A percentile compares a stretch with the other conserved stretches of the same genome.
Evolutionary conservation across 2,113 vertebrate genomes (phyloP).

Genomic region (Sinosuthora webbiana): DNA sequence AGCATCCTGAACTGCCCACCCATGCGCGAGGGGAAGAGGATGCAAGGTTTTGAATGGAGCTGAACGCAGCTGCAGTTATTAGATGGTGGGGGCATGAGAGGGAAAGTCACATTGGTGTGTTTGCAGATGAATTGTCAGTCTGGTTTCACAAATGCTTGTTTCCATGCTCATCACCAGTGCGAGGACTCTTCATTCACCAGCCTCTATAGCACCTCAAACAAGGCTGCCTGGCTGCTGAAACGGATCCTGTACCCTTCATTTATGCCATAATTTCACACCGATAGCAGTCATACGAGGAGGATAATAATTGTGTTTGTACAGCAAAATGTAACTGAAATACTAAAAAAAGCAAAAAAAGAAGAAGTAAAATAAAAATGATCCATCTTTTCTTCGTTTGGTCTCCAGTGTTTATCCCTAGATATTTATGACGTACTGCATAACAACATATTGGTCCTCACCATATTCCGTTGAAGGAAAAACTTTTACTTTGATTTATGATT

Average conservation of each 20-base stretch:
- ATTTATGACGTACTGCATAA: neutral
- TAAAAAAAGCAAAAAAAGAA: neutral
- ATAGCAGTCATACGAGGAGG: neutral
- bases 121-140: conserved; percentile 9
- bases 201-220: neutral
- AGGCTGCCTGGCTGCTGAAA: conserved; percentile 4
- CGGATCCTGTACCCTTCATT: neutral
- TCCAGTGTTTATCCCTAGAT: neutral
- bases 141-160: neutral
- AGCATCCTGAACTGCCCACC: conserved; percentile 15
- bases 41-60: neutral
- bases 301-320: neutral
- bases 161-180: neutral
- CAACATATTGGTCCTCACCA: neutral
- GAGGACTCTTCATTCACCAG: neutral
- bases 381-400: neutral
- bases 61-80: neutral
- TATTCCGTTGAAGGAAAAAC: neutral
- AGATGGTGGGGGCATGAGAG: neutral
- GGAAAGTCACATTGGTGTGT: neutral
- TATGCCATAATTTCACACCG: neutral
- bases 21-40: neutral
- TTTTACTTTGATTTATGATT: conserved; percentile 15
- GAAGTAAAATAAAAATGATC: conserved; percentile 25
- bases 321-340: neutral